Evolutionary conservation across 2,797 vertebrate genomes (phyloP), one percentile per base, ranked within the genome.

Genomic region (Cephalopachus bancanus): DNA sequence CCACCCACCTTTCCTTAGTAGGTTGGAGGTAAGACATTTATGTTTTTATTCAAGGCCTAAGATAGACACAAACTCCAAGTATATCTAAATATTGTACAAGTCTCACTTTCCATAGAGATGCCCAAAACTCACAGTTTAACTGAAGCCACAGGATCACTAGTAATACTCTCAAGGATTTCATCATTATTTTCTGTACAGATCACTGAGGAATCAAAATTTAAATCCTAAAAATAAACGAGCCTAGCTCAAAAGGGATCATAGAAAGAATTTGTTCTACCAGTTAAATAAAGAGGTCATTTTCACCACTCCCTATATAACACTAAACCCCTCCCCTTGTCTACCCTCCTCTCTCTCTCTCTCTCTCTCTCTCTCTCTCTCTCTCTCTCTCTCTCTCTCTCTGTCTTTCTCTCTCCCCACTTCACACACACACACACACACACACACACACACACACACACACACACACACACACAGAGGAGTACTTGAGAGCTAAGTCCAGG

Each of bases 131-230:
- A 96, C 96, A 60, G 6, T 12, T 86, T n/a, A 96, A 26, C 10
- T 94, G 97, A 94, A 96, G 64, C 75, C 91, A 96, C 17, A 96
- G 55, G 14, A 72, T 71, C 53, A 83, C 65, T 3, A 96, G 30
- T 0, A 26, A 83, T 83, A 62, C 14, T 26, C 28, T 16, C 2
- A 72, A 49, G 3, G 14, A 69, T 22, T 53, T 37, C 93, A 86
- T 87, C 17, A 33, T 83, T 90, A 19, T 95, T 57, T 55, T 80
- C 17, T 59, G 15, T 24, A 0, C 59, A 22, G 10, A 76, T 86
- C 33, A 78, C 67, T 75, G 26, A 83, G 10, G 37, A 91, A 17
- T 90, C 28, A 81, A 62, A 60, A 33, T 83, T 75, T 49, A 95
- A 60, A 15, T 5, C 9, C 10, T 59, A 30, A 92, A 92, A 57